Evolutionary conservation across 2,113 vertebrate genomes (phyloP), one percentile per base, ranked within the genome.

Genomic region (Gasterosteus nipponicus): DNA sequence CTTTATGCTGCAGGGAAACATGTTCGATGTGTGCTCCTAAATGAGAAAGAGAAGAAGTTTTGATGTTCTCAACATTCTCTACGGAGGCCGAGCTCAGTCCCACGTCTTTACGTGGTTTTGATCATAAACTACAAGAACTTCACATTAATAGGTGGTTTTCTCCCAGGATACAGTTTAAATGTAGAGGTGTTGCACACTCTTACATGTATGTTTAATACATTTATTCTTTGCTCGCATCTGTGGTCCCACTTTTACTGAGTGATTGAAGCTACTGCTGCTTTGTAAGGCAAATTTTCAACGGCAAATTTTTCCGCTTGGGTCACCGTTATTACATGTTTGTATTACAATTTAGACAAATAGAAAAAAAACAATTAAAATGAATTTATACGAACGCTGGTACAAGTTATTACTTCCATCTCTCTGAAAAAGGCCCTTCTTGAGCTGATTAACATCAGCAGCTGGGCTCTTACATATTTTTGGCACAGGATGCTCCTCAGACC

Each of bases 71-170:
- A 26, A 26, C 22, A n/a, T 73, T 41, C 19, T n/a, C 78, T 68
- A 66, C 19, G 2, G 58, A 67, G 38, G 42, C 6, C 35, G 10
- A 74, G 31, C 16, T 59, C 35, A 19, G 51, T 59, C 64, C 42
- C 26, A 42, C 22, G 73, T 83, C 71, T 82, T 80, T 16, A 81
- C 81, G 58, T 63, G 59, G 44, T 39, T 70, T 77, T 67, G 67
- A 61, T 19, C 15, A 5, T 79, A 42, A 71, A 71, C 46, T 57
- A 62, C 64, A 53, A 49, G 26, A 76, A 42, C 33, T 29, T 61
- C 42, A 56, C n/a, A 56, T 47, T 57, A 9, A 68, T 60, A 61
- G 53, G 29, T 31, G 14, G 35, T 38, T 38, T 38, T 7, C 35
- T 38, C 35, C 22, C 35, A 12, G 11, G 8, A 67, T 18, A 22